These are phyloP conservation scores for Puntigrus tetrazona DNA, from an alignment of 2,113 vertebrate genomes.

Conservation along the genomic window DNA sequence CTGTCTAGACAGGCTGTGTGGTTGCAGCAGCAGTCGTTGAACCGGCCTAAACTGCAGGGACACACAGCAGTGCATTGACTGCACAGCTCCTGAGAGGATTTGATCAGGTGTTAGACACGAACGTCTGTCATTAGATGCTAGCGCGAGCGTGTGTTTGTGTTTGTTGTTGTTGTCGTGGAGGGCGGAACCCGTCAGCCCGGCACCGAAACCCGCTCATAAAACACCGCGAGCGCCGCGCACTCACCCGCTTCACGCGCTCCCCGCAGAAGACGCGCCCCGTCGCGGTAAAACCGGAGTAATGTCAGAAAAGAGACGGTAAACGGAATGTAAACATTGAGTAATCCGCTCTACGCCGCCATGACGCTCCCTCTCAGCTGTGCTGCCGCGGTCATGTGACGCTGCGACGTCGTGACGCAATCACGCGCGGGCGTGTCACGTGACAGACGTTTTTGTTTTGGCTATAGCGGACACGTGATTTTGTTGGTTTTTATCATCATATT, in stretches of 20 bases:
- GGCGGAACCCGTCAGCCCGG: constrained; percentile 2
- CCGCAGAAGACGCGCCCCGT: background rate
- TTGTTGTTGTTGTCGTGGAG: constrained; percentile 22
- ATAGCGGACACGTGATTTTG: background rate
- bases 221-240: background rate
- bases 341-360: constrained; percentile 39
- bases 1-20: background rate
- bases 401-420: constrained; percentile 18
- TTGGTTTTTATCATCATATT: too few species aligned
- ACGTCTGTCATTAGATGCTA: background rate
- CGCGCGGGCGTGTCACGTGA: background rate
- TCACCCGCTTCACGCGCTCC: background rate
- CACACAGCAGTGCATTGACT: background rate
- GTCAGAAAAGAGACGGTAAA: background rate
- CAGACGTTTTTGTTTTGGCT: background rate
- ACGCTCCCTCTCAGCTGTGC: constrained; percentile 31
- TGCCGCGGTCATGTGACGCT: background rate
- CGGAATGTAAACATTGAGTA: constrained; percentile 37
- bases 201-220: background rate
- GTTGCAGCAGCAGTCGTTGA: background rate
- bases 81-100: background rate
- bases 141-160: background rate
- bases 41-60: background rate
- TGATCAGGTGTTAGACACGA: background rate
- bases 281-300: background rate